Evolutionary conservation across 2,888 invertebrate species (phyloP), one percentile per base, ranked within the genome.

Genomic region (Oconnorella tubifera): DNA sequence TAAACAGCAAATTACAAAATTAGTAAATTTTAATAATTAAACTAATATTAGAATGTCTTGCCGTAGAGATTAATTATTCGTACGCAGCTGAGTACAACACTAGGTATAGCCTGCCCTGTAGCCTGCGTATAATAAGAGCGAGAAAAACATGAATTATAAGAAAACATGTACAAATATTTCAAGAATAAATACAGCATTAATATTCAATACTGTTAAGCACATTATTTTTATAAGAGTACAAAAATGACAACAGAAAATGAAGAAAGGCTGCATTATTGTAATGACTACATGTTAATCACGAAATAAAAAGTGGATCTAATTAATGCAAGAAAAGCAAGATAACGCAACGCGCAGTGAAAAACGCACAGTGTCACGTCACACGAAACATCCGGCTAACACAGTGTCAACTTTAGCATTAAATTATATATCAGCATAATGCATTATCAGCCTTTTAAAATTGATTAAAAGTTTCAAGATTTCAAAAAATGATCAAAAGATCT

Each of bases 11-110:
- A n/a, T n/a, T n/a, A n/a, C n/a, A n/a, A n/a, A n/a, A n/a, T n/a
- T n/a, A n/a, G n/a, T n/a, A n/a, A n/a, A n/a, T n/a, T n/a, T n/a
- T n/a, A n/a, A n/a, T n/a, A n/a, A n/a, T n/a, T n/a, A n/a, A n/a
- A n/a, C n/a, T n/a, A n/a, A n/a, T n/a, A n/a, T n/a, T n/a, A n/a
- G 10, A 6, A 10, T 23, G 40, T 67, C 77, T 70, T 70, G 81
- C 83, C 95, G 84, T 91, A 93, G 33, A 90, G 83, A 83, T 92
- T 92, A 76, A 96, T 91, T 71, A 93, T 91, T 77, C 93, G 86
- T 77, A 96, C 90, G 83, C 94, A 93, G 76, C 92, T 91, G 75
- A 89, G 89, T 78, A 97, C 88, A 75, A 97, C 89, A 25, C 90
- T 82, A 3, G 93, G 93, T 77, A 94, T 91, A 76, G 91, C 89